Evolutionary conservation across 1,140 invertebrate genomes (phyloP).

Genomic region (Macrobrachium rosenbergii): DNA sequence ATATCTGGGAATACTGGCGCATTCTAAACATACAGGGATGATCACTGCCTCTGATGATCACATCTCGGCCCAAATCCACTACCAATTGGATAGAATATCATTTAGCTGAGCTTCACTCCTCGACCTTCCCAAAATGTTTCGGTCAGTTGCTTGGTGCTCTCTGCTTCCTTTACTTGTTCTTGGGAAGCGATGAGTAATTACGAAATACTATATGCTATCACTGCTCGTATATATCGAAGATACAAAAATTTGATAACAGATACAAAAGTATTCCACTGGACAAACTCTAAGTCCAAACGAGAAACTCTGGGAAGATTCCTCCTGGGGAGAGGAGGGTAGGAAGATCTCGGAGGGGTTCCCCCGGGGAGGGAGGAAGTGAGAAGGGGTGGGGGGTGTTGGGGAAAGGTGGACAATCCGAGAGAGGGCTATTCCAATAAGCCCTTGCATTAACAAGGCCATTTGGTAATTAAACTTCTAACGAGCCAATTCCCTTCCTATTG

Average conservation of each 20-base stretch:
- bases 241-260: too few species aligned
- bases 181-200: too few species aligned
- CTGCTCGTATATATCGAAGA: too few species aligned
- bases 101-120: slow-evolving; percentile 10
- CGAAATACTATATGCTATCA: too few species aligned
- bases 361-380: not conserved
- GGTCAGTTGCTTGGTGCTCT: not conserved
- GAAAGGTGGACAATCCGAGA: not conserved
- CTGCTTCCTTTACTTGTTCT: not conserved
- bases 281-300: not conserved
- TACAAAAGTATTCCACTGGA: too few species aligned
- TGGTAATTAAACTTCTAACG: slow-evolving; percentile 58
- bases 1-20: slow-evolving; percentile 5
- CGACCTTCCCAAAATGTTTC: slow-evolving; percentile 32
- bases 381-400: not conserved
- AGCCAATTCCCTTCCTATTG: slow-evolving; percentile 55
- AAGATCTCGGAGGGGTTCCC: not conserved
- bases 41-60: slow-evolving; percentile 40
- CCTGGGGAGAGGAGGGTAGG: not conserved
- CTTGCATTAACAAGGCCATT: slow-evolving; percentile 53
- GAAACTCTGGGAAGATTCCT: not conserved
- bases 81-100: slow-evolving; percentile 51
- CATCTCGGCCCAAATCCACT: slow-evolving; percentile 43
- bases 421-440: slow-evolving; percentile 46
- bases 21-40: slow-evolving; percentile 37